Evolutionary conservation across 2,113 vertebrate species (phyloP), one percentile per base, ranked within the genome.

Genomic region (Panthera tigris): DNA sequence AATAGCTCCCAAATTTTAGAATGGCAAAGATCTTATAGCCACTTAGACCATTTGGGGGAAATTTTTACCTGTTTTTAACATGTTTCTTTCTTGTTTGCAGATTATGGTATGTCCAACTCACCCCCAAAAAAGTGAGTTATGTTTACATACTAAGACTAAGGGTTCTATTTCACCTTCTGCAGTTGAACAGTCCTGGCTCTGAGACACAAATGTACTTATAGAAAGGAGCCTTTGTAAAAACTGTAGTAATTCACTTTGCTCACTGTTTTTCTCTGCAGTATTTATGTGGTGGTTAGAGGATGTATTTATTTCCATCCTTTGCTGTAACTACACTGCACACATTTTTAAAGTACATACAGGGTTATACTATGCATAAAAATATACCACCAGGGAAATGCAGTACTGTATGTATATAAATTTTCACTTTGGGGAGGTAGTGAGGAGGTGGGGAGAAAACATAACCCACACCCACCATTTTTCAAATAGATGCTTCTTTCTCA

Each of bases 281-380:
- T 89, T 95, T 96, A 61, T n/a, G 16, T 78, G 63, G 41, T 69
- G 23, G n/a, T 85, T 84, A 94, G 27, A 95, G 61, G 14, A 71
- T 83, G 18, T 13, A 39, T 95, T 36, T 94, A 65, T 73, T 78
- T 76, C 39, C 61, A 18, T 39, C 50, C 21, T 95, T 93, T 73
- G 29, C 48, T 48, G 39, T 82, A 85, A 92, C 55, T 94, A 31
- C 12, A 21, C 27, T 41, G n/a, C 52, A 52, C 39, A 69, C 21
- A 78, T 74, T 95, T 91, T 86, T 6, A 45, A 85, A 78, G 74
- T 69, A 79, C 18, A 7, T 88, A 7, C 21, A 45, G 45, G 41
- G 25, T 36, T 96, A 41, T 16, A 85, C 48, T 27, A 1, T 94
- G 18, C 45, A 23, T 74, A 31, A 73, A 97, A 97, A 89, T 63